phyloP scores from a whole-genome alignment of 2,797 vertebrate species.

The Lindbergichthys nudifrons region DNA sequence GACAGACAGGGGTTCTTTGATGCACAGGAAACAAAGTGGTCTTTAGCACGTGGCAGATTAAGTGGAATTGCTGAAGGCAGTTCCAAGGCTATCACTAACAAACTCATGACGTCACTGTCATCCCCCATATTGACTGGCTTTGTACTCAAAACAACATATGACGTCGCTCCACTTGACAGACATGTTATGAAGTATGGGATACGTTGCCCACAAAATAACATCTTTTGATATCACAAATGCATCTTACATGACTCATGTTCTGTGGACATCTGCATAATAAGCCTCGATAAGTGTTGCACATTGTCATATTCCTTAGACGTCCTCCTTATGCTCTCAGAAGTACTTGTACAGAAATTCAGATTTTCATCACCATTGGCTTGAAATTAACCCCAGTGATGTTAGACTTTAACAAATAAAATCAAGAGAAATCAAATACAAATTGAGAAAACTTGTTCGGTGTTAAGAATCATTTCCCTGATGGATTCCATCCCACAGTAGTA shows the following conservation, averaged over 20 bases:
- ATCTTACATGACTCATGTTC: slow-evolving; percentile 19
- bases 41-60: slow-evolving; percentile 56
- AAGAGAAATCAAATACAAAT: no score
- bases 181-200: neutral
- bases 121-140: slow-evolving; percentile 19
- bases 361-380: neutral
- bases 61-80: slow-evolving; percentile 30
- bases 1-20: slow-evolving; percentile 27
- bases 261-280: slow-evolving; percentile 1
- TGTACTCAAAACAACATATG: slow-evolving; percentile 14
- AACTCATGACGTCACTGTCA: slow-evolving; percentile 34
- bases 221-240: slow-evolving; percentile 12
- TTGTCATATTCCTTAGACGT: slow-evolving; percentile 1
- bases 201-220: neutral
- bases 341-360: slow-evolving; percentile 16
- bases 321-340: slow-evolving; percentile 30
- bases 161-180: slow-evolving; percentile 2
- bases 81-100: slow-evolving; percentile 27
- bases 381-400: no score
- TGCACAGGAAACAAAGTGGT: slow-evolving; percentile 33
- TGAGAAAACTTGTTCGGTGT: no score
- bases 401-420: no score
- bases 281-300: neutral
- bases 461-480: no score
- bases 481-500: no score